phyloP scores from a whole-genome alignment of 2,797 vertebrate genomes.

The Falco peregrinus region DNA sequence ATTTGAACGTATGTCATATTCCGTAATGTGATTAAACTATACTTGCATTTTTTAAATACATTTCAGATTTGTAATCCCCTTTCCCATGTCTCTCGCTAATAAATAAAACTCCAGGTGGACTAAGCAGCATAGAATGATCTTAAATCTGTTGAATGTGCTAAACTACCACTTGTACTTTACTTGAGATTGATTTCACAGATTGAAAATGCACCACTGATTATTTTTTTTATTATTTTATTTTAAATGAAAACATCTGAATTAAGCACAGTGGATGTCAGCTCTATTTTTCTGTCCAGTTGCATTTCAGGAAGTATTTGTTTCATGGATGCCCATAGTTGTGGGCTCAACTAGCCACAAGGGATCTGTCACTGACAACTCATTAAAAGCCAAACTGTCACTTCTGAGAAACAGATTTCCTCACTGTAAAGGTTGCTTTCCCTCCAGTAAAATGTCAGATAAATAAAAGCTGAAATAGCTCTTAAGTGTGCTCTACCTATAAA shows the following conservation, averaged over 20 bases:
- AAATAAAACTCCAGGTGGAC: conserved; percentile 38
- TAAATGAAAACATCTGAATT: conserved; percentile 23
- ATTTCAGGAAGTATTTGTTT: conserved; percentile 69
- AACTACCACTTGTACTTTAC: neutral
- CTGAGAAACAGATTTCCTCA: conserved; percentile 74
- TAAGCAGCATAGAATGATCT: neutral
- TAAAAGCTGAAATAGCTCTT: conserved; percentile 59
- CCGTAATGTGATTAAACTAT: neutral
- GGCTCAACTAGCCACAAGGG: conserved; percentile 57
- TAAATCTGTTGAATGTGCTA: conserved; percentile 38
- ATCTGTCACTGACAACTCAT: conserved; percentile 74
- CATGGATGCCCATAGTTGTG: conserved; percentile 10
- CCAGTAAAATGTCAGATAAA: conserved; percentile 71
- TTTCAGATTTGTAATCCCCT: neutral
- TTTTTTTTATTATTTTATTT: neutral
- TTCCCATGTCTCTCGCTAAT: neutral
- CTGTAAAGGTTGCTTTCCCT: conserved; percentile 54
- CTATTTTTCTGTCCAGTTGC: conserved; percentile 11
- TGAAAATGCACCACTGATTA: neutral
- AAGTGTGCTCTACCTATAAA: conserved; percentile 21
- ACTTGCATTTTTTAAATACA: neutral
- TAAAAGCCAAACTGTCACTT: conserved; percentile 67
- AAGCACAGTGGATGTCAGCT: neutral
- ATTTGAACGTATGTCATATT: neutral
- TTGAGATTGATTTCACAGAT: conserved; percentile 34